Percentiles rank a stretch among this genome's conserved stretches.
These are phyloP conservation scores for Diplosoma virens DNA, from an alignment of 23 tunicate species.

Conservation along the genomic window DNA sequence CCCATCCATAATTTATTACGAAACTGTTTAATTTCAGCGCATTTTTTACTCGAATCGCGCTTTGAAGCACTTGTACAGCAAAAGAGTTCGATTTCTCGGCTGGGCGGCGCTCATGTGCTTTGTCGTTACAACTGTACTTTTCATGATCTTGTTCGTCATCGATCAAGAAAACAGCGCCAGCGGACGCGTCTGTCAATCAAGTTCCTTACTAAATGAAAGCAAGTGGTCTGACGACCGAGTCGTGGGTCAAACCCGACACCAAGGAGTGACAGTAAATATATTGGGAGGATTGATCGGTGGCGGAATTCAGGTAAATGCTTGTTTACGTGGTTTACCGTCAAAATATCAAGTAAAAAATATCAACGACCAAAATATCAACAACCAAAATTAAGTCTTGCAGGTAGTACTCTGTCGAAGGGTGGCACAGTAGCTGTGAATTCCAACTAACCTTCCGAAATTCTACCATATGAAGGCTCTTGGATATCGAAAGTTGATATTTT, in stretches of 20 bases:
- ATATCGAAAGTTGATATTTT: too few species aligned
- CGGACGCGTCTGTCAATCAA: conserved; percentile 66
- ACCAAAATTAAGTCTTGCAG: too few species aligned
- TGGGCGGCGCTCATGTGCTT: conserved; percentile 83
- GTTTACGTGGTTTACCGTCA: too few species aligned
- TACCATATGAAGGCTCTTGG: too few species aligned
- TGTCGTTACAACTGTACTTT: conserved; percentile 43
- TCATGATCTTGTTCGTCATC: conserved; percentile 68
- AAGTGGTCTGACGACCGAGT: not conserved
- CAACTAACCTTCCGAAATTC: too few species aligned
- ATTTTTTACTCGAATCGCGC: conserved; percentile 87
- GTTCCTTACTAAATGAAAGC: not conserved
- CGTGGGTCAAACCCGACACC: conserved; percentile 5
- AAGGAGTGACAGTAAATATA: conserved; percentile 76
- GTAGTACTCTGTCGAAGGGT: too few species aligned
- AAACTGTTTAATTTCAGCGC: too few species aligned
- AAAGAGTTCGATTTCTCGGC: conserved; percentile 55
- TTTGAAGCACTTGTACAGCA: conserved; percentile 83
- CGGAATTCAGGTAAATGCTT: conserved; percentile 76
- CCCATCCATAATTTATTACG: too few species aligned
- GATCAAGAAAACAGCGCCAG: conserved; percentile 80
- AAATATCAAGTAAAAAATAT: too few species aligned
- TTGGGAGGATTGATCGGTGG: conserved; percentile 74
- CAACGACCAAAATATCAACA: too few species aligned
- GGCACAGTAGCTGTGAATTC: too few species aligned